Evolutionary conservation across 2,797 vertebrate species (phyloP).

Genomic region (Sebastes flavidus): DNA sequence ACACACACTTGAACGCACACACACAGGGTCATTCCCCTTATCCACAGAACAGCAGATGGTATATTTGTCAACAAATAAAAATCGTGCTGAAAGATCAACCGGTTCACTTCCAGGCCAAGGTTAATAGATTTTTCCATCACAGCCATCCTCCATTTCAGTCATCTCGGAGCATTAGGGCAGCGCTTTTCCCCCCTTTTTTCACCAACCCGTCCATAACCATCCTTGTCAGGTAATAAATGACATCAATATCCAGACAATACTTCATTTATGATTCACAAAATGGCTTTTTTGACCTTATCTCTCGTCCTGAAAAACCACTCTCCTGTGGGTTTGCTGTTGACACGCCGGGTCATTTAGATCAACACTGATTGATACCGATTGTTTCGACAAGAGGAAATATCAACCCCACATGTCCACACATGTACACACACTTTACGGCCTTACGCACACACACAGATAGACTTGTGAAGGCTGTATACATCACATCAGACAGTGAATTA

Average conservation of each 20-base stretch:
- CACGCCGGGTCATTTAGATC: slow-evolving; percentile 73
- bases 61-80: slow-evolving; percentile 77
- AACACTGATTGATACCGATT: slow-evolving; percentile 72
- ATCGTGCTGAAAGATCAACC: slow-evolving; percentile 71
- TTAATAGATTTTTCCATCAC: slow-evolving; percentile 79
- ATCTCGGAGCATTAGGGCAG: slow-evolving; percentile 55
- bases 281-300: slow-evolving; percentile 78
- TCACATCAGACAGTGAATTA: slow-evolving; percentile 20
- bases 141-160: slow-evolving; percentile 59
- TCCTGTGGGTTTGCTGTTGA: slow-evolving; percentile 64
- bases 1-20: not conserved
- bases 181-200: slow-evolving; percentile 40
- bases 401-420: slow-evolving; percentile 15
- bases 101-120: slow-evolving; percentile 76
- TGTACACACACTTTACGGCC: slow-evolving; percentile 14
- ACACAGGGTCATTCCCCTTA: slow-evolving; percentile 12
- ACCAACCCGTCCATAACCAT: slow-evolving; percentile 33
- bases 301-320: slow-evolving; percentile 65
- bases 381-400: slow-evolving; percentile 51
- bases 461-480: slow-evolving; percentile 1
- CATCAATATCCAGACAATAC: slow-evolving; percentile 71
- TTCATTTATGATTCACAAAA: slow-evolving; percentile 73
- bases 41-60: slow-evolving; percentile 59
- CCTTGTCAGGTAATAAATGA: slow-evolving; percentile 75
- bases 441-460: not conserved